These are phyloP conservation scores for Lasius platythorax DNA, from an alignment of 2,888 invertebrate genomes.

Conservation along the genomic window DNA sequence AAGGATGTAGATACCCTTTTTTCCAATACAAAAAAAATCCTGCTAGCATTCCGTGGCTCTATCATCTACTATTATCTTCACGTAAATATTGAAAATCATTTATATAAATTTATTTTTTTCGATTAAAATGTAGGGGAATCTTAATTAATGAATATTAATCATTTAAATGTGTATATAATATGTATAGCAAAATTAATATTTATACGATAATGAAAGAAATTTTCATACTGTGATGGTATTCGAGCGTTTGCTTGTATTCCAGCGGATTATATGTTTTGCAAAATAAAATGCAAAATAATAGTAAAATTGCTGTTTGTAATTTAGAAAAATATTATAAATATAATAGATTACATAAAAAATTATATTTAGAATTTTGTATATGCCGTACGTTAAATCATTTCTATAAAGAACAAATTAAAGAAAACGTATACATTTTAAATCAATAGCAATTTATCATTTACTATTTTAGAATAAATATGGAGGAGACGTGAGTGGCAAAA, in stretches of 20 bases:
- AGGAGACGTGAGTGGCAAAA: accelerated
- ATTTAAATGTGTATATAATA: not conserved
- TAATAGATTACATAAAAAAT: too few relatives aligned
- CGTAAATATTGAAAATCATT: not conserved
- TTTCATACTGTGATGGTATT: not conserved
- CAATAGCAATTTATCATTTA: not conserved
- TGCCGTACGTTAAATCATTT: not conserved
- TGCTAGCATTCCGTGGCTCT: slow-evolving; percentile 58
- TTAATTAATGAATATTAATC: not conserved
- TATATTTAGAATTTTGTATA: not conserved
- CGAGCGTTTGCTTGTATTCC: not conserved
- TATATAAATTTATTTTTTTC: not conserved
- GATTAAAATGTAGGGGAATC: not conserved
- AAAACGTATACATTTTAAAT: not conserved
- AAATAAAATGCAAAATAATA: not conserved
- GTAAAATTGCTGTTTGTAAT: not conserved
- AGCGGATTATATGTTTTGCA: not conserved
- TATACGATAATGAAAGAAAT: not conserved
- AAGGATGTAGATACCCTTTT: slow-evolving; percentile 58
- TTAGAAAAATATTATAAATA: too few relatives aligned
- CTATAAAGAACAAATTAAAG: not conserved
- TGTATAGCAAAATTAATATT: not conserved
- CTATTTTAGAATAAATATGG: slow-evolving; percentile 8
- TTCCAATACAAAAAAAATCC: slow-evolving; percentile 60
- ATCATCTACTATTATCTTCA: slow-evolving; percentile 27